phyloP scores from a whole-genome alignment of 2,113 vertebrate genomes.

The Paradisaea rubra region DNA sequence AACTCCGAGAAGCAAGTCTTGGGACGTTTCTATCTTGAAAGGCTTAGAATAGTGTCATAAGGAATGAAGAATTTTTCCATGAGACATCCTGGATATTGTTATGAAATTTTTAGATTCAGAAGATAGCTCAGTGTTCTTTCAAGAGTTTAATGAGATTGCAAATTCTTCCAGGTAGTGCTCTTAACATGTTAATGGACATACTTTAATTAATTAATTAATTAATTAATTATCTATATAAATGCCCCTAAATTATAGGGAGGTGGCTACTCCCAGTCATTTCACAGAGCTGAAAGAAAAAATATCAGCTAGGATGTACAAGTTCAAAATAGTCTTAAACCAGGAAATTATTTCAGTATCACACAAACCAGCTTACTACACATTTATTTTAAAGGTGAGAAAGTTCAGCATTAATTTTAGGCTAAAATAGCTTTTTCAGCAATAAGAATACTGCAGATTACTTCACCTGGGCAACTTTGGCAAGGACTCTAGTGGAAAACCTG shows the following conservation, averaged over 20 bases:
- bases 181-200: background rate
- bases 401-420: background rate
- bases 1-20: background rate
- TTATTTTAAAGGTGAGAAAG: background rate
- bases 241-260: background rate
- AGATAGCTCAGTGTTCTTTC: background rate
- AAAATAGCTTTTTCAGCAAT: background rate
- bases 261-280: background rate
- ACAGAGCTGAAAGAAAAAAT: background rate
- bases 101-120: background rate
- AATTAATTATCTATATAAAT: background rate
- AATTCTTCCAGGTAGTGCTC: background rate
- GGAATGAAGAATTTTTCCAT: background rate
- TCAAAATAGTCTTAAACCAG: background rate
- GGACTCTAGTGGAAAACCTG: background rate
- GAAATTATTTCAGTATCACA: background rate
- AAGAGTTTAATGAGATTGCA: background rate
- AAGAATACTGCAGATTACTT: background rate
- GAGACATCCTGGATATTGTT: background rate
- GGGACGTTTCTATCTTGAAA: background rate
- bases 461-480: background rate
- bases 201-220: background rate
- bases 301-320: background rate
- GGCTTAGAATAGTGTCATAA: background rate
- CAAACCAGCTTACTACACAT: background rate